phyloP scores from a whole-genome alignment of 2,888 invertebrate genomes.

The Acleris sparsana region DNA sequence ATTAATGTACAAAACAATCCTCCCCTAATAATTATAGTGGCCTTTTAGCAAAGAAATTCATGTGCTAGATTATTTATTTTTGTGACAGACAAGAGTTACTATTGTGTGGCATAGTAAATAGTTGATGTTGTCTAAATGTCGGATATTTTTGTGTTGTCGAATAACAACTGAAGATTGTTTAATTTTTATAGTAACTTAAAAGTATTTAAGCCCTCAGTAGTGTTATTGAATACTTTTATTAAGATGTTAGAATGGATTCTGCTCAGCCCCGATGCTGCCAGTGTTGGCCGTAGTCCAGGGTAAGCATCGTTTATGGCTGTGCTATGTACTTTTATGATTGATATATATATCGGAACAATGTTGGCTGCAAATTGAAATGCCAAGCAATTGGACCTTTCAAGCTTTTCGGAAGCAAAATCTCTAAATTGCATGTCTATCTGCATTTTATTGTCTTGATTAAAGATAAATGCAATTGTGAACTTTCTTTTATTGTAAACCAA shows the following conservation, averaged over 20 bases:
- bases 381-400: constrained; percentile 47
- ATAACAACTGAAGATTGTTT: constrained; percentile 51
- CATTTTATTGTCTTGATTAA: constrained; percentile 68
- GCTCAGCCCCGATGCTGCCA: constrained; percentile 49
- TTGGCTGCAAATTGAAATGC: constrained; percentile 41
- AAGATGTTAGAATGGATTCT: constrained; percentile 48
- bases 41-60: constrained; percentile 52
- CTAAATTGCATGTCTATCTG: constrained; percentile 65
- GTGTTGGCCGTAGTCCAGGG: constrained; percentile 61
- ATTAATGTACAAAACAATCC: constrained; percentile 38
- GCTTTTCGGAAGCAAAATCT: constrained; percentile 59
- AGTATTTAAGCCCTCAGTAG: constrained; percentile 62
- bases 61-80: constrained; percentile 53
- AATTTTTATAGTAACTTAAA: constrained; percentile 58
- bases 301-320: constrained; percentile 69
- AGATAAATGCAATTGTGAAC: constrained; percentile 61
- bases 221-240: constrained; percentile 48
- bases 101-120: constrained; percentile 46
- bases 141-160: constrained; percentile 46
- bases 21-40: constrained; percentile 52
- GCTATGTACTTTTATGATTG: constrained; percentile 51
- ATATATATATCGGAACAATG: constrained; percentile 27
- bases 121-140: constrained; percentile 48
- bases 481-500: constrained; percentile 5
- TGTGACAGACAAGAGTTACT: constrained; percentile 42